Percentiles rank a stretch among this genome's conserved stretches.
Conservation (phyloP, 2,797 vertebrate species). For the Gymnothorax reevesii region DNA sequence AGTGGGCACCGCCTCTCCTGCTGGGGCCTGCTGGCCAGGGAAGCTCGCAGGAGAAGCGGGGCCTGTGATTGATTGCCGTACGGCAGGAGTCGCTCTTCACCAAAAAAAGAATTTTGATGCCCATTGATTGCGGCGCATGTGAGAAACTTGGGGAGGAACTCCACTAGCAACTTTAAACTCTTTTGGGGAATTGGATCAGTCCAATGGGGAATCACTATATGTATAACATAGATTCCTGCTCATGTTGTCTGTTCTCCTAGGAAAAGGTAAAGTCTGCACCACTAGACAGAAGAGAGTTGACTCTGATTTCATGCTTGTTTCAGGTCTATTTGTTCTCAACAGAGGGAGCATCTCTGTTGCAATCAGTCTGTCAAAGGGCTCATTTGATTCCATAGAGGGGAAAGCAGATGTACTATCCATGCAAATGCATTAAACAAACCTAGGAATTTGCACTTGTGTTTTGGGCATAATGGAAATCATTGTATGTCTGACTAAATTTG, state of each 20-base stretch:
- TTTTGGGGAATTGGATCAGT: conserved; percentile 26
- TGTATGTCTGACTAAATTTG: conserved; percentile 46
- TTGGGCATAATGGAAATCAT: conserved; percentile 13
- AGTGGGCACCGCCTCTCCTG: conserved; percentile 45
- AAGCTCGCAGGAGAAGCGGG: conserved; percentile 41
- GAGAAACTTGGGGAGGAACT: conserved; percentile 40
- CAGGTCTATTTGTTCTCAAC: conserved; percentile 33
- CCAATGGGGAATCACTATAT: conserved; percentile 18
- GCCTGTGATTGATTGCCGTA: conserved; percentile 17
- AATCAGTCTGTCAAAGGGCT: conserved; percentile 63
- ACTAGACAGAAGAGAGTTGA: conserved; percentile 15
- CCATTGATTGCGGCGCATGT: conserved; percentile 39
- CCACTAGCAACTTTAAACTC: conserved; percentile 13
- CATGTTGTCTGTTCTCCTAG: conserved; percentile 22
- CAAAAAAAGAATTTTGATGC: conserved; percentile 19
- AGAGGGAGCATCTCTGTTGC: conserved; percentile 45
- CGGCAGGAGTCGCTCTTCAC: conserved; percentile 10
- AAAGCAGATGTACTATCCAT: neutral
- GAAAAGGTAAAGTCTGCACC: neutral
- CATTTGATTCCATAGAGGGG: conserved; percentile 43
- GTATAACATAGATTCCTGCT: conserved; percentile 32
- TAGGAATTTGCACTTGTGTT: conserved; percentile 31
- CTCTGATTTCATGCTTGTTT: conserved; percentile 26
- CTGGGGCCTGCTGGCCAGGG: conserved; percentile 77
- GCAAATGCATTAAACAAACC: conserved; percentile 22